A percentile compares a stretch with the other conserved stretches of the same genome.
Conservation (phyloP, 2,113 vertebrate species). For the Anolis sagrei region DNA sequence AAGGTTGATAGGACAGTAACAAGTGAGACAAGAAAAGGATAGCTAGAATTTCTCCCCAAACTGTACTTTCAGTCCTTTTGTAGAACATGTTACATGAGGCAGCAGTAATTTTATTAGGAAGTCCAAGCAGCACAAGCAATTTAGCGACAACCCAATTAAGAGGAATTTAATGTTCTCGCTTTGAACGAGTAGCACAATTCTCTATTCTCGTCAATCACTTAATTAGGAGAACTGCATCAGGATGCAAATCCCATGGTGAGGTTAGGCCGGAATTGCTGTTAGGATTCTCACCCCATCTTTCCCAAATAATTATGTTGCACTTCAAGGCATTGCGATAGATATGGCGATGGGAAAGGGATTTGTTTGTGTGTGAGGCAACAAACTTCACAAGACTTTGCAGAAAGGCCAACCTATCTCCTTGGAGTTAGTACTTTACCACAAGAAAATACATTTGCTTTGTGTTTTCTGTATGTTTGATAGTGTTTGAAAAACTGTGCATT, state of each 20-base stretch:
- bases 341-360: background rate
- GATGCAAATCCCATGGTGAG: background rate
- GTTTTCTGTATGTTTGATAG: too few relatives aligned
- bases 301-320: background rate
- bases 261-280: background rate
- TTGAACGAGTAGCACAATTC: background rate
- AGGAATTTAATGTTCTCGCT: conserved; percentile 8
- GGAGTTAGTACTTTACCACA: background rate
- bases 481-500: too few relatives aligned
- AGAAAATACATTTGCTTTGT: too few relatives aligned
- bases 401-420: background rate
- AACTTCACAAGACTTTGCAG: too few relatives aligned
- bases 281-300: background rate
- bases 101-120: background rate
- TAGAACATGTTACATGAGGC: background rate
- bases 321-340: background rate
- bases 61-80: background rate
- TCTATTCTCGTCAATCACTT: background rate
- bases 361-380: background rate
- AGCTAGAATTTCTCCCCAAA: background rate
- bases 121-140: background rate
- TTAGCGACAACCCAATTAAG: conserved; percentile 16
- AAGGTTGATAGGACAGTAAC: background rate
- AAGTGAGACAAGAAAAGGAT: background rate
- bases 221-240: conserved; percentile 11